Evolutionary conservation across 2,113 vertebrate genomes (phyloP), one percentile per base, ranked within the genome.

Genomic region (Vidua chalybeata): DNA sequence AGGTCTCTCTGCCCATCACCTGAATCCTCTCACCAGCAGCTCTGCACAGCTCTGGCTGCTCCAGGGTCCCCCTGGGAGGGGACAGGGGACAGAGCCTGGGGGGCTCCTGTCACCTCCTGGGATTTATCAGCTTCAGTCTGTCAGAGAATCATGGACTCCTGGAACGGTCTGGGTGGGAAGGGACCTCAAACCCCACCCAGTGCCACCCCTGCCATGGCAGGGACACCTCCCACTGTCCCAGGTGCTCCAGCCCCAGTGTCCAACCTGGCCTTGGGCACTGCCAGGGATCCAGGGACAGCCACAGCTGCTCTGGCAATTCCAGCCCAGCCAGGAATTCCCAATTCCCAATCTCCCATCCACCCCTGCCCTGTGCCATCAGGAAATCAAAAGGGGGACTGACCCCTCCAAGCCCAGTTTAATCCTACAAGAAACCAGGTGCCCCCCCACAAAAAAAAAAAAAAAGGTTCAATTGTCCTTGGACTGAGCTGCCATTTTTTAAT

Each of bases 261-360:
- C 74, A 63, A 0, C 56, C 74, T 71, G 75, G 41, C 74, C 49
- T 41, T 7, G 84, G 64, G 11, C 49, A 63, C 46, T 62, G 7
- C 64, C 84, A 78, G 39, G 84, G 84, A 68, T 69, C 81, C 81
- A 84, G 58, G 21, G 67, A 43, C 67, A 88, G 51, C 85, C 76
- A 5, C 43, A 58, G 76, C 58, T 56, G 23, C 35, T 80, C 58
- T 80, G 67, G 56, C 4, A 45, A 73, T 43, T 5, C 52, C 71
- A 73, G 21, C 52, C 37, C 51, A 66, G 45, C 4, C 17, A 45
- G 13, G 5, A 48, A 68, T 48, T 69, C 55, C 68, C 23, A 41
- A 2, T 59, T 27, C 69, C 61, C 54, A 30, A 7, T 5, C 2
- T 62, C 55, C 26, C 71, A 41, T 0, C 62, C 3, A 10, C 0